Percentiles rank a stretch among this genome's conserved stretches.
These are phyloP conservation scores for Parauchenoglanis punctatus DNA, from an alignment of 2,797 vertebrate genomes.

Conservation along the genomic window DNA sequence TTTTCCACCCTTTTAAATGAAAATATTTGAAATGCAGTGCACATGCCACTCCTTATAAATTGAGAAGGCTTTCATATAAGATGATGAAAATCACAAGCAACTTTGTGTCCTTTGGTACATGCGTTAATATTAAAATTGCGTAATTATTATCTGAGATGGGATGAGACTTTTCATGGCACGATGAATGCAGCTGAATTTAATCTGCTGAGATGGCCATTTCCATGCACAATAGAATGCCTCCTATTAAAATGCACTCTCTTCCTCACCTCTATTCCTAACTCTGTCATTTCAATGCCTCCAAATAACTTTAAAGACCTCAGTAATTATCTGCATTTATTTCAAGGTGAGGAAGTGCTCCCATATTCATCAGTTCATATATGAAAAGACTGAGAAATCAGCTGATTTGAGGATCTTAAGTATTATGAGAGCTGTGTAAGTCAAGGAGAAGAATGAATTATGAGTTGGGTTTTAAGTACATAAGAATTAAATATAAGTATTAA, in stretches of 20 bases:
- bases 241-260: conserved; percentile 17
- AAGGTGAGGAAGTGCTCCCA: background rate
- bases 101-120: conserved; percentile 5
- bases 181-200: background rate
- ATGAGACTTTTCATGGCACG: background rate
- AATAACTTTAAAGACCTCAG: background rate
- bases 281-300: background rate
- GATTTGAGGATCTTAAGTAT: background rate
- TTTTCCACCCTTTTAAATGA: conserved; percentile 23
- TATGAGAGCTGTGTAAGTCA: background rate
- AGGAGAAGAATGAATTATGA: background rate
- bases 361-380: background rate
- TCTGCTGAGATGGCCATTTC: conserved; percentile 4
- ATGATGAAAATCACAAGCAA: background rate
- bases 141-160: conserved; percentile 28
- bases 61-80: background rate
- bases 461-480: background rate
- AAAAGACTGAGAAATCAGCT: background rate
- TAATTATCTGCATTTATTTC: conserved; percentile 8
- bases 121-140: conserved; percentile 15
- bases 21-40: conserved; percentile 13
- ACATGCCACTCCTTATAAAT: conserved; percentile 13
- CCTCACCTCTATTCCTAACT: background rate
- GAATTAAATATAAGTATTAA: background rate
- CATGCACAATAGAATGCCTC: background rate